Evolutionary conservation across 2,113 vertebrate genomes (phyloP).

Genomic region (Mirounga angustirostris): DNA sequence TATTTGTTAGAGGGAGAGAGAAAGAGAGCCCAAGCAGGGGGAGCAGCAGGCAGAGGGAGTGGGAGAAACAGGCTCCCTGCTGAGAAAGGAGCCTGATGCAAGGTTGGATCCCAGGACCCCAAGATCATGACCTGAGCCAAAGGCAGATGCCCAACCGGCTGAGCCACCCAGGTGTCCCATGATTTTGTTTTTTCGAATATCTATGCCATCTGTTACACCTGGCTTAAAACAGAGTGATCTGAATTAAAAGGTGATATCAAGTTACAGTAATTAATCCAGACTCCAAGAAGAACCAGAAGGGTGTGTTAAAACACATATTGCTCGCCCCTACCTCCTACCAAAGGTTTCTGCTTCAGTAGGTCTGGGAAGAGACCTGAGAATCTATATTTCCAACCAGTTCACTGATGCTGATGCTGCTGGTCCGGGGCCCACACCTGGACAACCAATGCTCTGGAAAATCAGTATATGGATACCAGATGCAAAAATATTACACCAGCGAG

Average conservation of each 20-base stretch:
- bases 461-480: background rate
- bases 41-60: too few relatives aligned
- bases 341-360: background rate
- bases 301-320: background rate
- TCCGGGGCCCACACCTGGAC: background rate
- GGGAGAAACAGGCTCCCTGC: too few relatives aligned
- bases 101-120: too few relatives aligned
- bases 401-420: background rate
- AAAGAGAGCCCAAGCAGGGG: too few relatives aligned
- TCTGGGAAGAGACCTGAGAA: background rate
- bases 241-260: slow-evolving; percentile 76
- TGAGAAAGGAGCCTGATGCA: too few relatives aligned
- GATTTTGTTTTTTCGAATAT: background rate
- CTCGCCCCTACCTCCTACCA: background rate
- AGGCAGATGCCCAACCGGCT: too few relatives aligned
- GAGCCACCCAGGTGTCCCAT: too few relatives aligned
- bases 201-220: slow-evolving; percentile 61
- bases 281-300: background rate
- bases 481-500: background rate
- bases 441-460: slow-evolving; percentile 35
- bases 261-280: background rate
- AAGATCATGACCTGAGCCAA: too few relatives aligned
- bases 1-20: too few relatives aligned
- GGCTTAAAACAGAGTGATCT: slow-evolving; percentile 59
- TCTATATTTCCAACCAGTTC: background rate